Percentiles rank a stretch among this genome's conserved stretches.
Evolutionary conservation across 2,797 vertebrate genomes (phyloP).

Genomic region (Acropternis orthonyx): DNA sequence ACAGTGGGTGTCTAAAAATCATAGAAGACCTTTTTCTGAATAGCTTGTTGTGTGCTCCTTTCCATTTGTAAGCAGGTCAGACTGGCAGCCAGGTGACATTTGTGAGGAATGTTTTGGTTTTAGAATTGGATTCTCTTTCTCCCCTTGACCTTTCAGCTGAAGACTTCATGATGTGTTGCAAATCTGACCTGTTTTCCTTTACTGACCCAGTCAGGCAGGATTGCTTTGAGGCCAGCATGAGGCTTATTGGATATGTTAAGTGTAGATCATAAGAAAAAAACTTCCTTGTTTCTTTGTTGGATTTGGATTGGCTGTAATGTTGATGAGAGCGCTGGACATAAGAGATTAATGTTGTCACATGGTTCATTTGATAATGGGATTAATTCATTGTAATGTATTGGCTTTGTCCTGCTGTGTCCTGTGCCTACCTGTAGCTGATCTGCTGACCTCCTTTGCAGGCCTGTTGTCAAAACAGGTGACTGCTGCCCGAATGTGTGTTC

Average conservation of each 20-base stretch:
- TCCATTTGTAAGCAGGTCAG: neutral
- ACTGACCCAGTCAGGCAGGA: neutral
- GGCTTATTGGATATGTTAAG: neutral
- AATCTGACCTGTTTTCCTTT: neutral
- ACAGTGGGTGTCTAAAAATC: neutral
- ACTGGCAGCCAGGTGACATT: neutral
- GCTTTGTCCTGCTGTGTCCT: neutral
- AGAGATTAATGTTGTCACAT: neutral
- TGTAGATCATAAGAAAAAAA: neutral
- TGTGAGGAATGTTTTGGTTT: neutral
- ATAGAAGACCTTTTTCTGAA: neutral
- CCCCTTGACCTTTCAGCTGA: accelerated
- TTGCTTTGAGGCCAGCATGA: neutral
- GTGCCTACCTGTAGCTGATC: neutral
- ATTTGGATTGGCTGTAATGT: neutral
- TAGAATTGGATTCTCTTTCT: neutral
- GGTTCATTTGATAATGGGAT: neutral
- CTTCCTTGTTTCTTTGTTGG: neutral
- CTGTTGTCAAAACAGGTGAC: neutral
- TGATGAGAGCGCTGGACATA: neutral
- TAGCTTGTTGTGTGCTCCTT: neutral
- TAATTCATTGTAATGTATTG: neutral
- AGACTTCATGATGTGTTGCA: neutral
- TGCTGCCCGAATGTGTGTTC: neutral
- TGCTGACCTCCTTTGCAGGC: neutral